Conservation (phyloP, 1,140 invertebrate species). For the Dinoponera quadriceps region DNA sequence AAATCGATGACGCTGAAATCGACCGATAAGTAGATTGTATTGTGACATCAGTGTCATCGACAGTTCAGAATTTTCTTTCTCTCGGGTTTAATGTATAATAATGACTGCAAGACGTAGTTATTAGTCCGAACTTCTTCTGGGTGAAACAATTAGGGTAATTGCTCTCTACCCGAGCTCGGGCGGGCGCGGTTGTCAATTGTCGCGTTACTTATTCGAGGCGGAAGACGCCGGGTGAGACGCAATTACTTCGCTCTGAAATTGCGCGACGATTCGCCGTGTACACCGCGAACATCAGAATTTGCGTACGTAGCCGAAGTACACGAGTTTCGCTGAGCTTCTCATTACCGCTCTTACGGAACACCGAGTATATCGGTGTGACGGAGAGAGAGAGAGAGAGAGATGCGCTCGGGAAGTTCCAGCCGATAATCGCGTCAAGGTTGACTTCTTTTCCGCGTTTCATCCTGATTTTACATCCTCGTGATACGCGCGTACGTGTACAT, state of each 20-base stretch:
- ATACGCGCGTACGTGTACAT: too few relatives aligned
- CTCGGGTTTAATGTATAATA: too few relatives aligned
- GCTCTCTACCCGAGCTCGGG: background rate
- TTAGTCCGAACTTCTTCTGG: too few relatives aligned
- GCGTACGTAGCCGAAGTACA: background rate
- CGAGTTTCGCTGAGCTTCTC: background rate
- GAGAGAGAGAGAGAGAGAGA: too few relatives aligned
- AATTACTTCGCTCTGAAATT: constrained; percentile 7
- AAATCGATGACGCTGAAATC: too few relatives aligned
- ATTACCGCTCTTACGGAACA: background rate
- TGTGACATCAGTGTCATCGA: too few relatives aligned
- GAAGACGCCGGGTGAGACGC: too few relatives aligned
- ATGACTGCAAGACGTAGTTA: too few relatives aligned
- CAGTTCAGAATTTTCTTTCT: too few relatives aligned
- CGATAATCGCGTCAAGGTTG: constrained; percentile 63
- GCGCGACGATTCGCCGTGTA: background rate
- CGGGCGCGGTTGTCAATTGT: background rate
- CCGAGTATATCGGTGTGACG: background rate
- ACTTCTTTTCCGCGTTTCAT: constrained; percentile 64
- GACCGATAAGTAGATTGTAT: too few relatives aligned
- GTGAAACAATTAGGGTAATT: too few relatives aligned
- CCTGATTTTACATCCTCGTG: constrained; percentile 62
- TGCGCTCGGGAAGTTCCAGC: constrained; percentile 47
- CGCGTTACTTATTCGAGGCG: background rate
- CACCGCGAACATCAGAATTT: background rate